Conservation (phyloP, 2,113 vertebrate species). For the Ophthalmolycus amberensis region DNA sequence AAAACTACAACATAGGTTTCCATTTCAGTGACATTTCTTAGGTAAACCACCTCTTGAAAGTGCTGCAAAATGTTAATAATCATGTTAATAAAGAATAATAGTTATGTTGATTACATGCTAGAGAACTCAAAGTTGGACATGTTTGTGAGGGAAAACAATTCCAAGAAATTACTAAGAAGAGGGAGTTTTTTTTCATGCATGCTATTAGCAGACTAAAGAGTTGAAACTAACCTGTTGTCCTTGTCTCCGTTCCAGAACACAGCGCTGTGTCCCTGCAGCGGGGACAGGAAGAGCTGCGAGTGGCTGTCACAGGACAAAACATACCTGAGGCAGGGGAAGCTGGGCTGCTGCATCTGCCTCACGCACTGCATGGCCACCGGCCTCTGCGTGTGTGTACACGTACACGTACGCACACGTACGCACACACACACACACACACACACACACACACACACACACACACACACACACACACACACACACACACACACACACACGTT, state of each 20-base stretch:
- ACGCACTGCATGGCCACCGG: conserved; percentile 88
- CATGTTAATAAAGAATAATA: background rate
- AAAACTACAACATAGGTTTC: too few species aligned
- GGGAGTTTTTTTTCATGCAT: background rate
- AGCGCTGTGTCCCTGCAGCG: conserved; percentile 87
- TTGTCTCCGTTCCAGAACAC: conserved; percentile 94
- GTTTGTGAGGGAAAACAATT: background rate
- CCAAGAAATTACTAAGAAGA: background rate
- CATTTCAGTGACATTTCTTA: too few species aligned
- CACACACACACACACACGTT: background rate
- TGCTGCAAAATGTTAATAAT: too few species aligned
- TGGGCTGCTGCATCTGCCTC: conserved; percentile 93
- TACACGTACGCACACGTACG: too few species aligned
- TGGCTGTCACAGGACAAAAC: conserved; percentile 88
- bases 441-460: conserved; percentile 12
- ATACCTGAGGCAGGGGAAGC: conserved; percentile 92
- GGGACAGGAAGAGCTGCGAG: conserved; percentile 90
- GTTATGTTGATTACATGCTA: background rate
- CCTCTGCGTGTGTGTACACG: too few species aligned
- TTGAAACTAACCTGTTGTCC: conserved; percentile 84
- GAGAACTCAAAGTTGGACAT: background rate
- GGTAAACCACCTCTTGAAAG: too few species aligned
- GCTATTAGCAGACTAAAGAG: background rate
- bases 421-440: conserved; percentile 8
- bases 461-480: background rate